Base-by-base conservation (phyloP, 1,140 invertebrate genomes). In the Lepidurus couesii region DNA sequence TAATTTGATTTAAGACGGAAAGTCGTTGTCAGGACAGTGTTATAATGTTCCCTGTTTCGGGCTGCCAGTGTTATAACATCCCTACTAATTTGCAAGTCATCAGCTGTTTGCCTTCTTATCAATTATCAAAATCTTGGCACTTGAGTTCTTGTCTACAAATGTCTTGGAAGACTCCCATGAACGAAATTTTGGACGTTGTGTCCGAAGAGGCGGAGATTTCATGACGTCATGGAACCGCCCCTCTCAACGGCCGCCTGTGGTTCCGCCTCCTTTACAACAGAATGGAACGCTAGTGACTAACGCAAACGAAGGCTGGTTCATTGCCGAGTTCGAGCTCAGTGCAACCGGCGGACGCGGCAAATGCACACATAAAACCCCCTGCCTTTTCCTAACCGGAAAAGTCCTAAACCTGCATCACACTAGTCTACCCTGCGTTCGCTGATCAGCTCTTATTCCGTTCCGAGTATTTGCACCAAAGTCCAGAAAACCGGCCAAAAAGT, bases 171-270 rank as follows among this genome's bases (percentile, higher is more conserved):
- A 21, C 53, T 65, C 53, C 53, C 13, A 65, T 4, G 53, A 65
- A 34, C 34, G 34, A 34, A 34, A 34, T 65, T 21, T 65, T 47
- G 45, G 45, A 47, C 45, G 10, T 16, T 16, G 45, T 47, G 6
- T 65, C 53, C 6, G 21, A 65, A 65, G 21, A 65, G 53, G 53
- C 21, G 53, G 53, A 65, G 53, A 7, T 21, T 21, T 9, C 53
- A 21, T 65, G 53, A 65, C 53, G 53, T 65, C 53, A 65, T n/a
- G 13, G 53, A 65, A n/a, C 53, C 53, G 13, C 53, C 53, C n/a
- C 53, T 65, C 53, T 65, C 34, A 34, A 21, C 53, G 53, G 21
- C 21, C 21, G 16, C 21, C 21, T 9, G 10, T 21, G 16, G 53
- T 65, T 65, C 53, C 53, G 53, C 53, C 53, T 1, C 7, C 21